Conservation (phyloP, 2,888 invertebrate species). For the Drosophila neotestacea region DNA sequence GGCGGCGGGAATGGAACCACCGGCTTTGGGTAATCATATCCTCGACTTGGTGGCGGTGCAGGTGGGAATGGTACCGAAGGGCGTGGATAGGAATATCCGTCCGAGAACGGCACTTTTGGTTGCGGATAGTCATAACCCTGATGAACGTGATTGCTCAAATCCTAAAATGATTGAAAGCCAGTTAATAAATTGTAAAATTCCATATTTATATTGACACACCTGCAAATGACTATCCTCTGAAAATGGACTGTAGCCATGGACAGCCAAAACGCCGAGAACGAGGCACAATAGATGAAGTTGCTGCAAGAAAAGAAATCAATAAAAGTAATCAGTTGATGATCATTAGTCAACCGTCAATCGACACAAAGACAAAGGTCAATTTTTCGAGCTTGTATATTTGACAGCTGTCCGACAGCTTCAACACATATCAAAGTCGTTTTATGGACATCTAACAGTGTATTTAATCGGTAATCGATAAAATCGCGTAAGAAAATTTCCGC, state of each 20-base stretch:
- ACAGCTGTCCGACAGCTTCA: conserved; percentile 41
- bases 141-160: conserved; percentile 31
- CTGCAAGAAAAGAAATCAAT: conserved; percentile 50
- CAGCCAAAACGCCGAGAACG: conserved; percentile 55
- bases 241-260: conserved; percentile 25
- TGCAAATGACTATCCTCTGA: conserved; percentile 23
- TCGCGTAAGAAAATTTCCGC: conserved; percentile 43
- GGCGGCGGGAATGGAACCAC: conserved; percentile 43
- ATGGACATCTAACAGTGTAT: conserved; percentile 43
- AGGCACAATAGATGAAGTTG: conserved; percentile 63
- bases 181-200: background rate
- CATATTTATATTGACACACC: conserved; percentile 15
- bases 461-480: conserved; percentile 17
- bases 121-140: conserved; percentile 72
- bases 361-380: conserved; percentile 33
- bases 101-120: conserved; percentile 63
- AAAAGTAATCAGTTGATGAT: conserved; percentile 22
- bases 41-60: conserved; percentile 36
- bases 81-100: conserved; percentile 74
- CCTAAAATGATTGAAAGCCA: conserved; percentile 16
- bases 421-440: conserved; percentile 47
- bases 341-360: conserved; percentile 18
- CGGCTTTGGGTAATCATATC: conserved; percentile 64
- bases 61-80: conserved; percentile 72
- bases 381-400: conserved; percentile 35